phyloP scores from a whole-genome alignment of 1,140 invertebrate species.

The Hypothenemus hampei region DNA sequence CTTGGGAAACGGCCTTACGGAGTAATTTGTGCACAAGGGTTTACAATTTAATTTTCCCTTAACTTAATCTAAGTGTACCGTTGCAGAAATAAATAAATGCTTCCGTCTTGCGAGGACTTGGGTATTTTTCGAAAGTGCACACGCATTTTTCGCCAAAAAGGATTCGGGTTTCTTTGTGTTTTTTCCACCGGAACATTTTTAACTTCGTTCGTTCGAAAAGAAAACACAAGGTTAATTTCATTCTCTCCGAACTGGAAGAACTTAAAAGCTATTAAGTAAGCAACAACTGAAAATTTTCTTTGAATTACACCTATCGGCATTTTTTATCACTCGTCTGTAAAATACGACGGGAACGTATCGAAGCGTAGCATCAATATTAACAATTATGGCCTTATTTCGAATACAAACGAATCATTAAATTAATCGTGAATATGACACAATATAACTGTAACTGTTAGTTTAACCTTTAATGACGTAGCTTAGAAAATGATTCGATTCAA shows the following conservation, averaged over 20 bases:
- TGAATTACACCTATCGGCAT: background rate
- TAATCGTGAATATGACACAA: too few relatives aligned
- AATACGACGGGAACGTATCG: too few relatives aligned
- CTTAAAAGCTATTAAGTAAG: background rate
- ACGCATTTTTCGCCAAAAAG: constrained; percentile 13
- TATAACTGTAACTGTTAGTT: too few relatives aligned
- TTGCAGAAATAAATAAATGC: constrained; percentile 15
- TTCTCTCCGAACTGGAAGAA: too few relatives aligned
- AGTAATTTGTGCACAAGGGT: constrained; percentile 20
- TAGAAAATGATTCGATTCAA: too few relatives aligned
- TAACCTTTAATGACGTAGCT: too few relatives aligned
- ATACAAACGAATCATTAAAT: too few relatives aligned
- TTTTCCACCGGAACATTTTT: too few relatives aligned
- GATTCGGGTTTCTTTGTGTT: background rate
- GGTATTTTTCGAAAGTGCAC: background rate
- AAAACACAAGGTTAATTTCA: background rate
- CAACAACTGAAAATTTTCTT: background rate
- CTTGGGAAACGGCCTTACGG: constrained; percentile 22
- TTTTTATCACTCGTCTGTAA: constrained; percentile 1
- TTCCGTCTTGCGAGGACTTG: constrained; percentile 1
- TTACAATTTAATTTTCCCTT: constrained; percentile 23
- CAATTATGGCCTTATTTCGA: too few relatives aligned
- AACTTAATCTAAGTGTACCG: constrained; percentile 20
- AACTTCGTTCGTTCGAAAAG: background rate
- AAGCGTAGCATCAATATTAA: too few relatives aligned